phyloP scores from a whole-genome alignment of 2,888 invertebrate genomes.

The Brachyopa scutellaris region DNA sequence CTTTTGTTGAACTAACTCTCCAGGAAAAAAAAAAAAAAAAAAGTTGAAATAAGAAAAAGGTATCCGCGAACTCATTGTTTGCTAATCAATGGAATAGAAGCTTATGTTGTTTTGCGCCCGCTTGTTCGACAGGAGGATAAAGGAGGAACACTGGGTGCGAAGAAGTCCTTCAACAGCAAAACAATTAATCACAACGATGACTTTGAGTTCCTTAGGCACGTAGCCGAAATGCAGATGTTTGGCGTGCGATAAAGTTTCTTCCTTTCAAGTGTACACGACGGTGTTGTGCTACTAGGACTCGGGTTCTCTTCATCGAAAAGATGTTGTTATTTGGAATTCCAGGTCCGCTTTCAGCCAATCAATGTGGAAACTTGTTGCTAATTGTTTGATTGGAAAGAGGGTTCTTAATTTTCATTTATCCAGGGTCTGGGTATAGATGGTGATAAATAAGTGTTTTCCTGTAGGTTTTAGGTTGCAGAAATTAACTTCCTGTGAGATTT shows the following conservation, averaged over 20 bases:
- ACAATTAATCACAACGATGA: conserved; percentile 71
- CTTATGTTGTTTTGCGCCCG: conserved; percentile 28
- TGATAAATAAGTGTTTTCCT: too few relatives aligned
- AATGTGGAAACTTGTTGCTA: conserved; percentile 66
- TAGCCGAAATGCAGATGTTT: conserved; percentile 68
- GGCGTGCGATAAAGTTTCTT: conserved; percentile 66
- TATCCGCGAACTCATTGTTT: conserved; percentile 70
- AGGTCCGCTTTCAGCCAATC: conserved; percentile 37
- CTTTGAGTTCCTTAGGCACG: conserved; percentile 64
- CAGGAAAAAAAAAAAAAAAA: background rate
- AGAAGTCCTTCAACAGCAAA: conserved; percentile 48
- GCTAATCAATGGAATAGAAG: conserved; percentile 67
- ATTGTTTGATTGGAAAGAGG: conserved; percentile 59
- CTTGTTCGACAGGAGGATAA: background rate
- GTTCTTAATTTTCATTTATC: conserved; percentile 41
- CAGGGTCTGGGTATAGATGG: background rate
- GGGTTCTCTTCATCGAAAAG: background rate
- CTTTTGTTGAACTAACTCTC: conserved; percentile 20
- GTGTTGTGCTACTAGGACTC: background rate
- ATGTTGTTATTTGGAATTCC: conserved; percentile 64
- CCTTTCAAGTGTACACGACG: conserved; percentile 13
- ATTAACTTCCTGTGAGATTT: too few relatives aligned
- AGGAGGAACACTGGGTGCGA: conserved; percentile 4
- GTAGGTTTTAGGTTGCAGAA: too few relatives aligned
- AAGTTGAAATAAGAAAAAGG: conserved; percentile 34